A percentile compares a stretch with the other conserved stretches of the same genome.
Conservation (phyloP, 2,113 vertebrate genomes). For the Oenanthe melanoleuca region DNA sequence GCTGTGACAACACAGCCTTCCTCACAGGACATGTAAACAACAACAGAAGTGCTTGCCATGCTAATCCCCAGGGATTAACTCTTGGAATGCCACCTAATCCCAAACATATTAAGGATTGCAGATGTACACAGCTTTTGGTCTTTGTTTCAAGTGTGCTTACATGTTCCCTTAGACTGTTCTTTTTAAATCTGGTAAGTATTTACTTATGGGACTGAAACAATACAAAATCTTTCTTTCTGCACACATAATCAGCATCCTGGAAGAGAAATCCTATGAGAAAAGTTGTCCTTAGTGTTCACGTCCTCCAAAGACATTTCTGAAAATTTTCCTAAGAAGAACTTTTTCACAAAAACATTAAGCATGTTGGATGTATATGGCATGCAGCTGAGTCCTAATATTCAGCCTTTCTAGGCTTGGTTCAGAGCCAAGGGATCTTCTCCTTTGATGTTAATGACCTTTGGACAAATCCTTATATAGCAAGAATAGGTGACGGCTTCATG, state of each 20-base stretch:
- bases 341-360: background rate
- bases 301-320: background rate
- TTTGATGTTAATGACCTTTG: background rate
- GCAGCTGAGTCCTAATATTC: background rate
- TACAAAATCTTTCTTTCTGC: background rate
- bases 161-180: background rate
- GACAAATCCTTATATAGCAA: background rate
- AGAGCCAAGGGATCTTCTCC: background rate
- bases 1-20: constrained; percentile 34
- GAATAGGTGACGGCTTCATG: background rate
- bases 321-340: background rate
- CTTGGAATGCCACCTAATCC: constrained; percentile 37
- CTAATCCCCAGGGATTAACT: constrained; percentile 59
- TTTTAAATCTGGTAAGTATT: background rate
- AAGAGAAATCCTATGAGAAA: background rate
- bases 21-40: constrained; percentile 49
- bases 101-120: background rate
- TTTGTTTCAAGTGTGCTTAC: constrained; percentile 39
- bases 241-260: background rate
- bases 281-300: background rate
- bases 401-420: background rate
- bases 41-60: constrained; percentile 18
- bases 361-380: background rate
- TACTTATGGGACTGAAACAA: background rate
- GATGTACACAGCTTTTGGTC: constrained; percentile 7